Percentiles rank a stretch among this genome's conserved stretches.
Evolutionary conservation across 2,797 vertebrate genomes (phyloP).

Genomic region (Harpagifer antarcticus): DNA sequence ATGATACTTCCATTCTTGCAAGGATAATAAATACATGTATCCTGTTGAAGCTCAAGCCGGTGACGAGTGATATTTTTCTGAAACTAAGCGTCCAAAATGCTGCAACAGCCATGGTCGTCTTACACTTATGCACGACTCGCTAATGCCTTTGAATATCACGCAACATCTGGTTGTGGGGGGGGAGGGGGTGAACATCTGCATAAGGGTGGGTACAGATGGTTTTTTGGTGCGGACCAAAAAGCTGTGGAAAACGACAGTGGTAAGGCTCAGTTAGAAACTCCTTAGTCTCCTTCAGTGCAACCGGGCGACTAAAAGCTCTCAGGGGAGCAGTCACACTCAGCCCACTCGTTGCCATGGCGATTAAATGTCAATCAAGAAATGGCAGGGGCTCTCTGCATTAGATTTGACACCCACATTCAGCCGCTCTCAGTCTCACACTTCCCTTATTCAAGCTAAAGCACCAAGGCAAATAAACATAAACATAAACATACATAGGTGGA

Average conservation of each 20-base stretch:
- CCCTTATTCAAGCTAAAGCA: slow-evolving; percentile 44
- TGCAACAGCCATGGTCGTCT: slow-evolving; percentile 32
- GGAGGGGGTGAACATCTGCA: slow-evolving; percentile 43
- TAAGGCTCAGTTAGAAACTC: slow-evolving; percentile 34
- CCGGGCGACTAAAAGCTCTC: slow-evolving; percentile 67
- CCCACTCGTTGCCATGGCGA: slow-evolving; percentile 77
- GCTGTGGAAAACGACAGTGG: background rate
- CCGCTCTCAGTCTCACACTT: slow-evolving; percentile 46
- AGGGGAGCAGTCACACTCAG: slow-evolving; percentile 57
- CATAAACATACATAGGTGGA: slow-evolving; percentile 59
- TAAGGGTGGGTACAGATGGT: background rate
- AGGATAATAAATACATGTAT: no score
- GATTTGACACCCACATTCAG: slow-evolving; percentile 68
- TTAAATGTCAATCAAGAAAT: slow-evolving; percentile 80
- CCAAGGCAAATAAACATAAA: slow-evolving; percentile 64
- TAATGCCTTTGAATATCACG: slow-evolving; percentile 44
- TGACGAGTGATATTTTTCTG: no score
- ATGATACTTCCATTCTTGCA: no score
- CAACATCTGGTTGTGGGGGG: slow-evolving; percentile 53
- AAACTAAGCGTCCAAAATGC: slow-evolving; percentile 29
- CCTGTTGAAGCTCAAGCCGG: no score
- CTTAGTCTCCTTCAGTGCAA: slow-evolving; percentile 45
- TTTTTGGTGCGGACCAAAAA: slow-evolving; percentile 8
- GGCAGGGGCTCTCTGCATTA: slow-evolving; percentile 48
- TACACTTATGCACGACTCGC: slow-evolving; percentile 49